phyloP scores from a whole-genome alignment of 2,113 vertebrate species.

The Melanerpes formicivorus region DNA sequence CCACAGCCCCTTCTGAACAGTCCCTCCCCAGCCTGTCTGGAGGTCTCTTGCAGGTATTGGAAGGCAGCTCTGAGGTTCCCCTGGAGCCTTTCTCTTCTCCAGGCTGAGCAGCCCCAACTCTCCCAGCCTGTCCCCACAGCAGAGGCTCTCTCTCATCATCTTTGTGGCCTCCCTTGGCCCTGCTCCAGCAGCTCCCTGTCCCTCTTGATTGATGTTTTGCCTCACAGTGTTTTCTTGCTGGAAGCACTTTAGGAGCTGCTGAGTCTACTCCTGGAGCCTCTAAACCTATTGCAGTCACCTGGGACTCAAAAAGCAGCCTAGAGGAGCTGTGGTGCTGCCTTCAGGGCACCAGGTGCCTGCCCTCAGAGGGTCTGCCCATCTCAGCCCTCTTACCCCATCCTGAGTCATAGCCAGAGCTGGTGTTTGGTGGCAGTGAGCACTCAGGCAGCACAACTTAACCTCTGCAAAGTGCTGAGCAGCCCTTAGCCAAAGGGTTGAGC shows the following conservation, averaged over 20 bases:
- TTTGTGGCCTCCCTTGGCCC: too few relatives aligned
- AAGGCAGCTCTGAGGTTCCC: too few relatives aligned
- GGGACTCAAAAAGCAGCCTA: background rate
- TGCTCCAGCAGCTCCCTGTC: too few relatives aligned
- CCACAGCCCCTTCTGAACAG: too few relatives aligned
- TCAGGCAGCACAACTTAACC: background rate
- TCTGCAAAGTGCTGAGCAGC: slow-evolving; percentile 45
- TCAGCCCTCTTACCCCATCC: too few relatives aligned
- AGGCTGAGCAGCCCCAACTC: too few relatives aligned
- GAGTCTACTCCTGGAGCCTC: background rate
- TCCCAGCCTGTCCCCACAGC: too few relatives aligned
- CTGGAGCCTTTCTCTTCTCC: too few relatives aligned
- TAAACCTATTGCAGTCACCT: background rate
- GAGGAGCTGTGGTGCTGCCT: background rate
- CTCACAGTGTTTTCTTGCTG: background rate
- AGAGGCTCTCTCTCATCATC: too few relatives aligned
- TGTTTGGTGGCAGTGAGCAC: background rate
- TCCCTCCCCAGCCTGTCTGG: too few relatives aligned
- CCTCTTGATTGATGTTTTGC: background rate
- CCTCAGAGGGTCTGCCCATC: background rate
- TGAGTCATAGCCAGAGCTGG: too few relatives aligned
- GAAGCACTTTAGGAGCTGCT: background rate
- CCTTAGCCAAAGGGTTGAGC: background rate
- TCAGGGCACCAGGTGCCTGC: background rate
- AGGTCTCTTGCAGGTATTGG: too few relatives aligned